Evolutionary conservation across 2,113 vertebrate species (phyloP), one percentile per base, ranked within the genome.

Genomic region (Pipa parva): DNA sequence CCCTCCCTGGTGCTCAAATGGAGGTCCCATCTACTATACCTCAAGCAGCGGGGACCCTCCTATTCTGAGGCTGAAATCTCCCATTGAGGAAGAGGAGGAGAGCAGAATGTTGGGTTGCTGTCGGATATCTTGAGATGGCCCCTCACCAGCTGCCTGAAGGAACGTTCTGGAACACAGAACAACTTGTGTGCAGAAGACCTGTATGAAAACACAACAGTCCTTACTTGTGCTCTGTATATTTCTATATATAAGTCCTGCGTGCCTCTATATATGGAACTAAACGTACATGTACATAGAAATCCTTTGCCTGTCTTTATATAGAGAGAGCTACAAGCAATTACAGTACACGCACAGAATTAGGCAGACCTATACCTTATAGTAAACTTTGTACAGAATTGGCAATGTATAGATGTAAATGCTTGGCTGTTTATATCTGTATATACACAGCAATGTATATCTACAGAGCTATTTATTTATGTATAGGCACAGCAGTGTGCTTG

Each of bases 1-100:
- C n/a, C 93, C 95, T 3, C 85, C 91, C 7, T 94, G 95, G 71
- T 93, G 92, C 71, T 88, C 92, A 84, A 97, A 95, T 10, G 94
- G 95, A 75, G 87, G 93, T 0, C 89, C 97, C 51, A 31, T 70
- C 7, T 97, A 91, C 81, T 95, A 92, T 84, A 95, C 95, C 0
- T 91, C 93, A 17, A 89, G 91, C 86, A 97, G 93, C 13, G 94
- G 95, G 1, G 95, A 98, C 25, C 94, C 95, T 0, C 96, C 95
- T 10, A 91, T 98, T 59, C 78, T 97, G 67, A 95, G 87, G 82
- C 87, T 98, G 63, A 98, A 93, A 80, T 94, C 96, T 81, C 94
- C 95, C 15, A 76, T 92, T 13, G 94, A 97, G 59, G 95, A 96
- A 39, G 88, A 90, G 62, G 87, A 91, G 31, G 89, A 90, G 61